Evolutionary conservation across 2,797 vertebrate genomes (phyloP), one percentile per base, ranked within the genome.

Genomic region (Sebastes matsubarae): DNA sequence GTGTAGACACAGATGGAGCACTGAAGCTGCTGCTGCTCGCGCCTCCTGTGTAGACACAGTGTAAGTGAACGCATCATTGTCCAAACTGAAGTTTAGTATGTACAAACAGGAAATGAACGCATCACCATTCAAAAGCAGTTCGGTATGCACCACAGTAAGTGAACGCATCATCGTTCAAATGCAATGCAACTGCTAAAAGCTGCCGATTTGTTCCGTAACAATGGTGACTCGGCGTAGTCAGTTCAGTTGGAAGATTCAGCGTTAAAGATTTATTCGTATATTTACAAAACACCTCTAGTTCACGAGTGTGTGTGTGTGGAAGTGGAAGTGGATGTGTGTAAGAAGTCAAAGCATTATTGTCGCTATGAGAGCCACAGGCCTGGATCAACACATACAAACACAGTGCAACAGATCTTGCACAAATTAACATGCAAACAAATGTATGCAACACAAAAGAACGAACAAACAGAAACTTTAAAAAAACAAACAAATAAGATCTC

Each of bases 381-480:
- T 72, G 14, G 22, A n/a, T 59, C 5, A 18, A 46, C 63, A 20
- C 36, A 25, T 36, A 36, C 34, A 36, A 36, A 36, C 34, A 36
- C 34, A 36, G 4, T 24, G 30, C 0, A 3, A 66, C 8, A 72
- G 12, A 64, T 46, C 10, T 38, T 70, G 4, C 52, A 61, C 30
- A 50, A 55, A 61, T 67, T 18, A 34, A 57, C 18, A 64, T 68
- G 29, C 46, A 58, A 61, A 77, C 22, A 72, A 75, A 60, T 58
- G 32, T 10, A 55, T 24, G 14, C n/a, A 36, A 34, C 8, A 50
- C 12, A 75, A 52, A 73, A 58, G 16, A 64, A 68, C 22, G 4
- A 68, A 77, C 8, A 77, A 71, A 66, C 7, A 7, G 8, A 42
- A 82, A 86, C 57, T 77, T 76, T 50, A 58, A 42, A 1, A 1